A percentile compares a stretch with the other conserved stretches of the same genome.
phyloP scores from a whole-genome alignment of 2,888 invertebrate genomes.

The Tenodera sinensis region DNA sequence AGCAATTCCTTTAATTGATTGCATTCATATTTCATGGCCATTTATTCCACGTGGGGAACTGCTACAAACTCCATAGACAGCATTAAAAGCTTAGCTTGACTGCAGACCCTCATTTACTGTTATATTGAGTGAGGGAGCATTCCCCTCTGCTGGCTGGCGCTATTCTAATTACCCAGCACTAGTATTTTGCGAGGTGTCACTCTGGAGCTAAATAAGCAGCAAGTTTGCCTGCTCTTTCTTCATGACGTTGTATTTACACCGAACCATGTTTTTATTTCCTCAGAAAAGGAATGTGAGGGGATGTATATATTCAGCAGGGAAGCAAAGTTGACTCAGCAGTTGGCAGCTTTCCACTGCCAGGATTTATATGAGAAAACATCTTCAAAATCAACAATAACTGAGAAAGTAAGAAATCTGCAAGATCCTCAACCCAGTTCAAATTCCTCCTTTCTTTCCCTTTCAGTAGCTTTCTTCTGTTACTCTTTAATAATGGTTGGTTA shows the following conservation, averaged over 20 bases:
- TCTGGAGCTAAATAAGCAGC: too few species aligned
- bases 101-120: background rate
- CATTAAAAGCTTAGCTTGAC: background rate
- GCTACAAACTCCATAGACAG: background rate
- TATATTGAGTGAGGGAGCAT: background rate
- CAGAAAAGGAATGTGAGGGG: too few species aligned
- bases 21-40: background rate
- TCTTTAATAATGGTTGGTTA: too few species aligned
- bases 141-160: background rate
- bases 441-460: too few species aligned
- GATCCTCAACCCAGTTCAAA: too few species aligned
- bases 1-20: background rate
- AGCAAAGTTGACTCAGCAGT: background rate
- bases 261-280: too few species aligned
- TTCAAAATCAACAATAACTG: background rate
- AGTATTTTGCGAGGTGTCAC: background rate
- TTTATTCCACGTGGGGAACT: background rate
- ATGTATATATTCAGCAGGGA: too few species aligned
- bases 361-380: background rate
- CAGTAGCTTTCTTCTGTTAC: too few species aligned
- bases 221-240: too few species aligned
- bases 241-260: too few species aligned
- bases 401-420: background rate
- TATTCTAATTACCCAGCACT: background rate
- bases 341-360: background rate